Base-by-base conservation (phyloP, 2,888 invertebrate species). In the Epistrophe eligans region DNA sequence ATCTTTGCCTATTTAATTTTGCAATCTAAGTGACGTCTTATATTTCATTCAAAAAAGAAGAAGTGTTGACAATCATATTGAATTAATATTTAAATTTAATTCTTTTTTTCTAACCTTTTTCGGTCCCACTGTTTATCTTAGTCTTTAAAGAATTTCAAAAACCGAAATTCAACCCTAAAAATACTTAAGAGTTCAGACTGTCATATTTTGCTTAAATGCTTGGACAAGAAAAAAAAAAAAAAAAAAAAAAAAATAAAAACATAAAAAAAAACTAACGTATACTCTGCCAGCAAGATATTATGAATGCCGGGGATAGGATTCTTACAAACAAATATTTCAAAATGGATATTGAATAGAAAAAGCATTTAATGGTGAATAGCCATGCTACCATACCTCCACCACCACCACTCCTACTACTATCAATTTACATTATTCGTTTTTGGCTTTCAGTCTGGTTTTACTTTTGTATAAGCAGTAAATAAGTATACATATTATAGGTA, bases 401-500 rank as follows among this genome's bases (percentile, higher is more conserved):
- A 45, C 38, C 57, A 58, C n/a, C n/a, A n/a, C n/a, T n/a, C n/a
- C n/a, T n/a, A n/a, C n/a, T n/a, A n/a, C 11, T 17, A 35, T 50
- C 40, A 52, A 45, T 62, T 64, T 55, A 28, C 43, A 28, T 50
- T 40, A 45, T 73, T 73, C 60, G 2, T 76, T 70, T 70, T 35
- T 57, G 40, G 52, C 38, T 80, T 74, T 58, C 13, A 58, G 71
- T 32, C 15, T 50, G 64, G 17, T 45, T 55, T 40, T 71, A 57
- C 70, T 64, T 48, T 55, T 60, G n/a, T n/a, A 67, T 62, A 17
- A 67, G 40, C n/a, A 40, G 57, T 45, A 45, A 79, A 57, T 15
- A 40, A 24, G 15, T 13, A 15, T 24, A 24, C 24, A 24, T 24
- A 2, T 24, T 24, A 3, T 24, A 24, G 24, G 24, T 24, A 24